Base-by-base conservation (phyloP, 2,888 invertebrate genomes). In the Corbicula japonica region DNA sequence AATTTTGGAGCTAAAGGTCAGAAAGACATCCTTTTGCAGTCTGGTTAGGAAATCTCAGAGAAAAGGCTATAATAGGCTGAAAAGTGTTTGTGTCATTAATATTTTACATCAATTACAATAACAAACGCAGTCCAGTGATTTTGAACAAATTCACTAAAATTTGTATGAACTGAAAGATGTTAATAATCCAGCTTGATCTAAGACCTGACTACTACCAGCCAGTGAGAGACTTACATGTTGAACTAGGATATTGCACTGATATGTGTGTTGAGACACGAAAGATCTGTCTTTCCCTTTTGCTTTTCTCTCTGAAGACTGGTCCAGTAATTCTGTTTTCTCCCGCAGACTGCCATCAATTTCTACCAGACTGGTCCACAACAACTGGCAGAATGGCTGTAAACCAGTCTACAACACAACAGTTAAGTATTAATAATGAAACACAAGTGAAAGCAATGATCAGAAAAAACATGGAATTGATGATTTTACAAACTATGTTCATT, bases 281-380 rank as follows among this genome's bases (percentile, higher is more conserved):
- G 80, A 75, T 66, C 85, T 86, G 46, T 88, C 87, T 74, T 83
- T 78, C 61, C 86, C 85, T 86, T 87, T 87, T 34, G 77, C 80
- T 74, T 84, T 88, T 76, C 87, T 90, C 4, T 80, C 73, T 41
- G 80, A 78, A 54, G 87, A 85, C 52, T 81, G 86, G 61, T 89
- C 89, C 18, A 90, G 76, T 38, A 76, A 38, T 68, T 88, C 86
- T 21, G 95, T 94, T 2, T 94, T 94, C 77, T 96, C 95, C 90
- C 95, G 95, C 2, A 96, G 91, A 90, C 96, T 95, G 61, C 96
- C 96, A 92, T 97, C 96, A 87, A 97, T 95, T 74, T 97, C 95
- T 92, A 96, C 95, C 44, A 96, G 94, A 79, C 96, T 88, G 52
- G 82, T 86, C 70, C 84, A 68, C 15, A 93, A 70, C 32, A 81